Percentiles rank a stretch among this genome's conserved stretches.
phyloP scores from a whole-genome alignment of 2,113 vertebrate genomes.

The Pantherophis guttatus region DNA sequence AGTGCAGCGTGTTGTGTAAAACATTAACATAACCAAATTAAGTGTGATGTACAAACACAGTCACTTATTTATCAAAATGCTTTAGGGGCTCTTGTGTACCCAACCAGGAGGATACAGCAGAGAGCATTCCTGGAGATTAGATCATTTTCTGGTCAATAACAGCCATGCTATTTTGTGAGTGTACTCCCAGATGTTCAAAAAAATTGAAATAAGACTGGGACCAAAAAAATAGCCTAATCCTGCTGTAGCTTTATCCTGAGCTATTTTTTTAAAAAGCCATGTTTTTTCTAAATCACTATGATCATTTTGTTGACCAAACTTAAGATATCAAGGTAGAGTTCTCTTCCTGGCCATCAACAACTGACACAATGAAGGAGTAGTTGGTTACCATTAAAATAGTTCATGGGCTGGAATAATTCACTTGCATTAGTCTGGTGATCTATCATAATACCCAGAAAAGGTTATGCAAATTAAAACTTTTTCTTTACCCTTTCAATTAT shows the following conservation, averaged over 20 bases:
- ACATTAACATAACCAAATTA: not conserved
- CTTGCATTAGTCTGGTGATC: not conserved
- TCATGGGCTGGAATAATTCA: not conserved
- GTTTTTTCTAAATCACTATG: not conserved
- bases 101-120: not conserved
- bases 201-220: not conserved
- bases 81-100: not conserved
- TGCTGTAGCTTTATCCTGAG: not conserved
- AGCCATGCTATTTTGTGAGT: not conserved
- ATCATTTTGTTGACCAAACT: not conserved
- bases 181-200: not conserved
- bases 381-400: not conserved
- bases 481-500: not conserved
- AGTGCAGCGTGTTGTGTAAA: not conserved
- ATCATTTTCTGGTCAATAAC: not conserved
- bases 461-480: not conserved
- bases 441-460: not conserved
- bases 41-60: not conserved
- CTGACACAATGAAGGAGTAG: not conserved
- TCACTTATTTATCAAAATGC: not conserved
- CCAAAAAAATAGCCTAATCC: not conserved
- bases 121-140: not conserved
- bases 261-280: not conserved
- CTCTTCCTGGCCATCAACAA: not conserved
- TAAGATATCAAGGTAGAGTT: not conserved